Evolutionary conservation across 2,888 invertebrate genomes (phyloP).

Genomic region (Parthenolecanium corni): DNA sequence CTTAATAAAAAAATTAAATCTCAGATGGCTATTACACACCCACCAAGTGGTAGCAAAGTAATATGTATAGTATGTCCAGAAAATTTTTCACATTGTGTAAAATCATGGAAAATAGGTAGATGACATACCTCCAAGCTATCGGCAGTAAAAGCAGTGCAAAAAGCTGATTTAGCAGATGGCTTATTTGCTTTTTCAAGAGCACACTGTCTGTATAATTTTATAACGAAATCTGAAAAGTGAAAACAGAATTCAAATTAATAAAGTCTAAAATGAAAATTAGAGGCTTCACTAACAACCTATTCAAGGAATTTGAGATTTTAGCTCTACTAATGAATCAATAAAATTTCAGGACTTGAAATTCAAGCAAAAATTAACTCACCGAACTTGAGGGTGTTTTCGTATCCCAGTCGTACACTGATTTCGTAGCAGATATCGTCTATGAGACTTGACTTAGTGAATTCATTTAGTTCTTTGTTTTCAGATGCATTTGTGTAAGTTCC

Average conservation of each 20-base stretch:
- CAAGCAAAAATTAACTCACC: slow-evolving; percentile 37
- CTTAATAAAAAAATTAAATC: no score
- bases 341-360: no score
- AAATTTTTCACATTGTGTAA: no score
- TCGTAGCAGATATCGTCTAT: slow-evolving; percentile 43
- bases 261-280: no score
- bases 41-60: no score
- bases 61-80: no score
- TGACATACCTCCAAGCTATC: slow-evolving; percentile 53
- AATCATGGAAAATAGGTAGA: no score
- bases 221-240: slow-evolving; percentile 40
- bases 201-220: slow-evolving; percentile 65
- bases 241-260: not conserved
- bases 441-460: slow-evolving; percentile 40
- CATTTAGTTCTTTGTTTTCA: not conserved
- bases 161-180: slow-evolving; percentile 48
- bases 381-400: slow-evolving; percentile 42
- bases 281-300: no score
- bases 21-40: no score
- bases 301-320: no score
- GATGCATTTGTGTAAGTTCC: not conserved
- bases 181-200: slow-evolving; percentile 70
- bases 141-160: slow-evolving; percentile 65
- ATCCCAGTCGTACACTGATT: slow-evolving; percentile 56
- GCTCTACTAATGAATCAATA: no score